Evolutionary conservation across 2,888 invertebrate genomes (phyloP).

Genomic region (Dasypolia templi): DNA sequence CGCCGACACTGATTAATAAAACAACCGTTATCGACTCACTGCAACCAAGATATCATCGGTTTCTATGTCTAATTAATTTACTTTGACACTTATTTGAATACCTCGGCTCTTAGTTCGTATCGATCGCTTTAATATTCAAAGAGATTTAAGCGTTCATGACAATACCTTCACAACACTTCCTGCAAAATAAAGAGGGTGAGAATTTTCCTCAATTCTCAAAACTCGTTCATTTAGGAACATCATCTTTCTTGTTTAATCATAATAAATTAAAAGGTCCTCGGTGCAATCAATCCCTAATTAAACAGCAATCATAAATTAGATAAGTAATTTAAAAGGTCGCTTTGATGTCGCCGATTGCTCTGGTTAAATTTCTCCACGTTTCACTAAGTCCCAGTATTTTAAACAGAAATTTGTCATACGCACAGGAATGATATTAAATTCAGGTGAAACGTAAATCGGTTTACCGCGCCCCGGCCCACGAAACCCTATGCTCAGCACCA

Average conservation of each 20-base stretch:
- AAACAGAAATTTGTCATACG: conserved; percentile 68
- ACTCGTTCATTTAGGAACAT: conserved; percentile 22
- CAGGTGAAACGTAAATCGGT: conserved; percentile 80
- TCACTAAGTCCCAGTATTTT: conserved; percentile 64
- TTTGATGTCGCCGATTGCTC: conserved; percentile 48
- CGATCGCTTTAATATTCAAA: conserved; percentile 46
- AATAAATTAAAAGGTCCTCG: conserved; percentile 44
- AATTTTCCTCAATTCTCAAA: conserved; percentile 16
- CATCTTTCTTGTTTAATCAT: conserved; percentile 45
- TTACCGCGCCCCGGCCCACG: conserved; percentile 69
- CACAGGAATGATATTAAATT: conserved; percentile 73
- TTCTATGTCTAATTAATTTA: conserved; percentile 79
- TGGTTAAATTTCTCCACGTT: conserved; percentile 50
- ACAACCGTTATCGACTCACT: conserved; percentile 81
- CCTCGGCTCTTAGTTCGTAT: conserved; percentile 24
- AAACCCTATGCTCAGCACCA: conserved; percentile 75
- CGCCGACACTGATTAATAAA: conserved; percentile 86
- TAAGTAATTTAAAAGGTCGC: conserved; percentile 59
- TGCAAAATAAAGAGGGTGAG: conserved; percentile 2
- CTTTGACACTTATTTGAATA: conserved; percentile 54
- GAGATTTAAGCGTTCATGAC: conserved; percentile 44
- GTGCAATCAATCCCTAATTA: conserved; percentile 55
- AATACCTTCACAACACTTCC: conserved; percentile 27
- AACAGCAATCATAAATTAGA: conserved; percentile 62
- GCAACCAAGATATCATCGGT: conserved; percentile 80